Evolutionary conservation across 1,140 invertebrate genomes (phyloP), one percentile per base, ranked within the genome.

Genomic region (Drosophila bocqueti): DNA sequence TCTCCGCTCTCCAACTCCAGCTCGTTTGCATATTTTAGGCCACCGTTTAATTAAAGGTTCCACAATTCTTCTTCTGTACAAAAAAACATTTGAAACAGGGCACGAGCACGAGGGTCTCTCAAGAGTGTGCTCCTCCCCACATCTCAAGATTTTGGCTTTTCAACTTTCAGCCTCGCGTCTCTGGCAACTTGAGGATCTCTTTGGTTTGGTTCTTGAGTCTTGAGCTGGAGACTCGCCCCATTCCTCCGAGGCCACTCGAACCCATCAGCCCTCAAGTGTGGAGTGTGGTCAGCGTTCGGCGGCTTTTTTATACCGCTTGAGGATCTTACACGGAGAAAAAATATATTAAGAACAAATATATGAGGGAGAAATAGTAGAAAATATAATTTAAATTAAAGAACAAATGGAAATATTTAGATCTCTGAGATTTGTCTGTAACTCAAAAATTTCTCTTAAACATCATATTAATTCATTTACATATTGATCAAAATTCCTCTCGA

Each of bases 11-110:
- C 67, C 42, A 40, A 24, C 64, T 34, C 38, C 74, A 31, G 54
- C 78, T 86, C 79, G 83, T 92, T 92, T 92, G 91, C 91, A 92
- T 92, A 92, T 92, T 91, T 91, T 91, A 91, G 85, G 91, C 91
- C 91, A 92, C 91, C 85, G 91, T 92, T 92, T 92, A 92, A 92
- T 92, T 92, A 92, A 90, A 91, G 87, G 91, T 83, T 91, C 72
- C 81, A 90, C 81, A 81, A 77, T 83, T 76, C 74, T 83, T 76
- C 74, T 36, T 50, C 43, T 76, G 45, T 64, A 49, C 59, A 26
- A 60, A 62, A 65, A 63, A 79, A 81, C 81, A 89, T 89, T 89
- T 89, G 85, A 89, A 89, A 90, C 81, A 66, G 86, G 86, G 85
- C 85, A 90, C 85, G 85, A 90, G 85, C 86, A 89, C 79, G 65